Conservation (phyloP, 2,888 invertebrate genomes). For the Schizotus pectinicornis region DNA sequence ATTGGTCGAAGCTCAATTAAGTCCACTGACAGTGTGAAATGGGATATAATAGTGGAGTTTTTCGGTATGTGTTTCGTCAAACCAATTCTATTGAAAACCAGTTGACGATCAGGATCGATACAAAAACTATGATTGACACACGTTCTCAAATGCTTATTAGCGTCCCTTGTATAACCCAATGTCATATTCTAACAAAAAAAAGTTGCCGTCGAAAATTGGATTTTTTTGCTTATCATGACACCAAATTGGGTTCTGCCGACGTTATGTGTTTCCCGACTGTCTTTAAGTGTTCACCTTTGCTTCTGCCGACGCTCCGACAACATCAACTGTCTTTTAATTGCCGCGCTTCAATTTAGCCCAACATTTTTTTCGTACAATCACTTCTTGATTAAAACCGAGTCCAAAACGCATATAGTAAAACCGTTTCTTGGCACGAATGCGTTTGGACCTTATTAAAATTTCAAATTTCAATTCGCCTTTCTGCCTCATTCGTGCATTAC, state of each 20-base stretch:
- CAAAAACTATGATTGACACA: slow-evolving; percentile 33
- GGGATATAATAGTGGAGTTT: slow-evolving; percentile 32
- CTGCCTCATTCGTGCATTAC: slow-evolving; percentile 50
- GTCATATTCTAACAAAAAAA: slow-evolving; percentile 36
- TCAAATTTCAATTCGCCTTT: slow-evolving; percentile 48
- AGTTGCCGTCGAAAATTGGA: slow-evolving; percentile 36
- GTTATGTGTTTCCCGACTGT: slow-evolving; percentile 37
- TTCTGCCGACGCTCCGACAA: slow-evolving; percentile 31
- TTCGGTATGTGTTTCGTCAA: slow-evolving; percentile 31
- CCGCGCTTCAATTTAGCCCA: slow-evolving; percentile 11
- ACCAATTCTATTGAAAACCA: slow-evolving; percentile 32
- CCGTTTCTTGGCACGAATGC: slow-evolving; percentile 55
- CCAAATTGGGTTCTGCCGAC: slow-evolving; percentile 36
- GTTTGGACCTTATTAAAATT: slow-evolving; percentile 56
- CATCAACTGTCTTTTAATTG: slow-evolving; percentile 23
- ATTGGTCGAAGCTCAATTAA: slow-evolving; percentile 29
- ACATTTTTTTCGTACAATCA: slow-evolving; percentile 29
- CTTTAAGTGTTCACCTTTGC: slow-evolving; percentile 30
- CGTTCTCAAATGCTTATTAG: slow-evolving; percentile 34
- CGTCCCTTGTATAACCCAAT: slow-evolving; percentile 32
- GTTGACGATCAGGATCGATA: slow-evolving; percentile 32
- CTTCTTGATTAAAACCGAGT: slow-evolving; percentile 16
- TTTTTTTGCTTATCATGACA: slow-evolving; percentile 39
- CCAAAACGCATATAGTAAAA: slow-evolving; percentile 49
- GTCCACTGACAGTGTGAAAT: slow-evolving; percentile 32